phyloP scores from a whole-genome alignment of 2,113 vertebrate genomes.

The Oncorhynchus tshawytscha region DNA sequence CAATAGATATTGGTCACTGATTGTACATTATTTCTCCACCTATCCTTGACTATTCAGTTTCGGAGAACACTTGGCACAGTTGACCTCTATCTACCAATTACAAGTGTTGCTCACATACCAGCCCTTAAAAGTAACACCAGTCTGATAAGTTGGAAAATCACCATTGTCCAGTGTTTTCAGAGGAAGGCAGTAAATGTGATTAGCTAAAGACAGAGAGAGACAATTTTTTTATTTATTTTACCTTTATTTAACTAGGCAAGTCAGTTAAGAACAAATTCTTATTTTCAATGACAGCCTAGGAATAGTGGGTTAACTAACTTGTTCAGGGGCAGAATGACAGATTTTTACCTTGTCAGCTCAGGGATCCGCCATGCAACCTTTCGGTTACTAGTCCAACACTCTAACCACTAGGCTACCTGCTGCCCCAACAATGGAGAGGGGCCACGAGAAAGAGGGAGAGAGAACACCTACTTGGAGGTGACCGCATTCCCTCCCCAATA shows the following conservation, averaged over 20 bases:
- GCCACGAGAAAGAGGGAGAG: background rate
- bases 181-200: conserved; percentile 7
- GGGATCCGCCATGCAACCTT: no score
- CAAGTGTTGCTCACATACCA: background rate
- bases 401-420: no score
- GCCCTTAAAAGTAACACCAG: background rate
- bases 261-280: no score
- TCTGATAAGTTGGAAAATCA: background rate
- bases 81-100: background rate
- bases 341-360: no score
- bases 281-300: no score
- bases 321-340: no score
- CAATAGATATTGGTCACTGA: background rate
- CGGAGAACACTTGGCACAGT: background rate
- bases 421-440: background rate
- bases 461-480: background rate
- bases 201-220: background rate
- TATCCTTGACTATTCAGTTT: background rate
- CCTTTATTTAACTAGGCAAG: no score
- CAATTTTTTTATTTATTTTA: background rate
- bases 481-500: no score
- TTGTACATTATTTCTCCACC: background rate
- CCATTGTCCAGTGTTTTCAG: background rate
- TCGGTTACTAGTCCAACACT: no score
- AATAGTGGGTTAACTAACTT: no score